phyloP scores from a whole-genome alignment of 2,113 vertebrate species.

The Hypocryptadius cinnamomeus region DNA sequence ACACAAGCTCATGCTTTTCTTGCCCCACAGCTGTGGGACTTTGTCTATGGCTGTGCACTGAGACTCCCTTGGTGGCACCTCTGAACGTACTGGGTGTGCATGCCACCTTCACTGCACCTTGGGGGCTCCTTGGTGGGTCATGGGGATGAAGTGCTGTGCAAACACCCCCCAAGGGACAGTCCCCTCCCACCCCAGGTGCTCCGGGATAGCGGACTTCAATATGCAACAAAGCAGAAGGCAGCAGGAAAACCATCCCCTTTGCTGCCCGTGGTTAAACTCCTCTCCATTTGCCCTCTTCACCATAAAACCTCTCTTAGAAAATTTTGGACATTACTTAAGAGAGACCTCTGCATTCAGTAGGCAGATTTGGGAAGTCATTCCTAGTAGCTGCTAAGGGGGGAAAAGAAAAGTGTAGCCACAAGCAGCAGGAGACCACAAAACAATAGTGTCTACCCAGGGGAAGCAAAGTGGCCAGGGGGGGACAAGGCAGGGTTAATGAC shows the following conservation, averaged over 20 bases:
- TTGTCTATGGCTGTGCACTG: accelerated
- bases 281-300: neutral
- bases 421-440: neutral
- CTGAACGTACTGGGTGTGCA: neutral
- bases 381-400: neutral
- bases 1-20: neutral
- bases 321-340: neutral
- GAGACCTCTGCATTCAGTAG: neutral
- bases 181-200: neutral
- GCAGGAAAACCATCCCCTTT: neutral
- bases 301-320: neutral
- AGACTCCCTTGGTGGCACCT: neutral
- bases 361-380: neutral
- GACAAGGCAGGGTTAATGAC: neutral
- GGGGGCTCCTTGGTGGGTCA: neutral
- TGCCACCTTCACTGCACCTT: neutral
- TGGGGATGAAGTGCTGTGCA: neutral
- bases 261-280: neutral
- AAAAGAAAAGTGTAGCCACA: neutral
- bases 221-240: neutral
- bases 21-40: accelerated
- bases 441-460: neutral
- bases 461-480: neutral
- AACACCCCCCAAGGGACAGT: neutral
- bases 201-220: neutral